Evolutionary conservation across 2,888 invertebrate genomes (phyloP).

Genomic region (Helleia helle): DNA sequence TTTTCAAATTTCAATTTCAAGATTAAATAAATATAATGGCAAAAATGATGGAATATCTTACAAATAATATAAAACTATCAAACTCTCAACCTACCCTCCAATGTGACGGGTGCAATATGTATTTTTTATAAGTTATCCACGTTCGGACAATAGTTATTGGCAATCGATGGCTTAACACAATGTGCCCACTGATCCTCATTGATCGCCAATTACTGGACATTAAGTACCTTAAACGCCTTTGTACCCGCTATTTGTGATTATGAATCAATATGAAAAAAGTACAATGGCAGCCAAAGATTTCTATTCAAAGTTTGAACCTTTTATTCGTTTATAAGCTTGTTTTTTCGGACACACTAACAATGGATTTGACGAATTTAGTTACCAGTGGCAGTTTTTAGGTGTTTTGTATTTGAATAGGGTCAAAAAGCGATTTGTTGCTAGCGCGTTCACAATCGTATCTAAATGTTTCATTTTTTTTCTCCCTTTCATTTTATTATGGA

Average conservation of each 20-base stretch:
- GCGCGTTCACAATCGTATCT: background rate
- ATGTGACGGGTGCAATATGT: no score
- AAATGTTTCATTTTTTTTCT: background rate
- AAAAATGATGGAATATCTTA: no score
- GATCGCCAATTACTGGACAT: slow-evolving; percentile 75
- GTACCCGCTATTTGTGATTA: slow-evolving; percentile 67
- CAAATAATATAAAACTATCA: no score
- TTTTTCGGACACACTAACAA: slow-evolving; percentile 49
- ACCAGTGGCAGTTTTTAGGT: slow-evolving; percentile 30
- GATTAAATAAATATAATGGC: no score
- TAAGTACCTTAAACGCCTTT: slow-evolving; percentile 71
- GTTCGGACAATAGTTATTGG: slow-evolving; percentile 50
- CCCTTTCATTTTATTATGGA: background rate
- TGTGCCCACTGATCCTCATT: slow-evolving; percentile 74
- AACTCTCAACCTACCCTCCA: no score
- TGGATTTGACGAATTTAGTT: slow-evolving; percentile 37
- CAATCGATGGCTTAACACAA: slow-evolving; percentile 62
- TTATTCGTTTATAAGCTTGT: slow-evolving; percentile 46
- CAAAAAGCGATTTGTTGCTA: slow-evolving; percentile 27
- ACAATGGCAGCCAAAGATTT: slow-evolving; percentile 59
- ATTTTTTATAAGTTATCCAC: slow-evolving; percentile 45
- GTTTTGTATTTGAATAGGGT: slow-evolving; percentile 31
- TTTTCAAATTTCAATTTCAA: no score
- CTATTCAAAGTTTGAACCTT: slow-evolving; percentile 47
- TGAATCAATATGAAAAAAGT: slow-evolving; percentile 58